Evolutionary conservation across 2,888 invertebrate genomes (phyloP).

Genomic region (Drosophila rubida): DNA sequence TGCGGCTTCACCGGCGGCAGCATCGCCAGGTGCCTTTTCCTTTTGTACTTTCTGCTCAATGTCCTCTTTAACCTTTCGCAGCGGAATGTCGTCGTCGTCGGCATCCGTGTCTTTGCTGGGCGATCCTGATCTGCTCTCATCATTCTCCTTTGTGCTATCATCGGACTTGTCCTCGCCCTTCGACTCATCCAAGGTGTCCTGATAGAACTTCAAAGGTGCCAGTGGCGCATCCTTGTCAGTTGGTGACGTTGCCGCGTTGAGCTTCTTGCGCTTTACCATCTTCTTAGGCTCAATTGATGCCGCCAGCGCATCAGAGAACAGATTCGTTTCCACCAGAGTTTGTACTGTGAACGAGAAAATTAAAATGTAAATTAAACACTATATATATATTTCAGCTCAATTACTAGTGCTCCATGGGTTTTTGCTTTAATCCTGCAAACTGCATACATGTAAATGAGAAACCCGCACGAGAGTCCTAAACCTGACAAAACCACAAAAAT

Average conservation of each 20-base stretch:
- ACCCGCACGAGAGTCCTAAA: neutral
- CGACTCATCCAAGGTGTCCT: conserved; percentile 92
- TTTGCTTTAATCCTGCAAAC: conserved; percentile 44
- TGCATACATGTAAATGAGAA: neutral
- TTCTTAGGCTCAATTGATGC: conserved; percentile 90
- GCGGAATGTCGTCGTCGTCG: conserved; percentile 84
- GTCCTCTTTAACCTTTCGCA: conserved; percentile 84
- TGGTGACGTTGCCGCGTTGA: conserved; percentile 85
- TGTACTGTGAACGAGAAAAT: conserved; percentile 86
- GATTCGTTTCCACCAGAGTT: conserved; percentile 94
- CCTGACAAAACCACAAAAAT: neutral
- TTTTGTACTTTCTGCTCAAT: conserved; percentile 83
- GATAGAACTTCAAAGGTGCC: conserved; percentile 92
- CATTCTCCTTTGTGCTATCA: conserved; percentile 74
- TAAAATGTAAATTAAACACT: neutral
- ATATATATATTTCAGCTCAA: neutral
- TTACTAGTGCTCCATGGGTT: conserved; percentile 1
- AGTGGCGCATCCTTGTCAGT: conserved; percentile 88
- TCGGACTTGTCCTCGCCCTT: conserved; percentile 79
- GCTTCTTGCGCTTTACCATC: conserved; percentile 92
- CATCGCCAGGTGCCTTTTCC: conserved; percentile 59
- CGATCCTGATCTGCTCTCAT: conserved; percentile 48
- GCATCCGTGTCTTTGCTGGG: conserved; percentile 70
- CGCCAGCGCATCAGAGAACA: conserved; percentile 96
- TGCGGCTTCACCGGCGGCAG: conserved; percentile 30